phyloP scores from a whole-genome alignment of 2,113 vertebrate genomes.

The Lophura nycthemera region DNA sequence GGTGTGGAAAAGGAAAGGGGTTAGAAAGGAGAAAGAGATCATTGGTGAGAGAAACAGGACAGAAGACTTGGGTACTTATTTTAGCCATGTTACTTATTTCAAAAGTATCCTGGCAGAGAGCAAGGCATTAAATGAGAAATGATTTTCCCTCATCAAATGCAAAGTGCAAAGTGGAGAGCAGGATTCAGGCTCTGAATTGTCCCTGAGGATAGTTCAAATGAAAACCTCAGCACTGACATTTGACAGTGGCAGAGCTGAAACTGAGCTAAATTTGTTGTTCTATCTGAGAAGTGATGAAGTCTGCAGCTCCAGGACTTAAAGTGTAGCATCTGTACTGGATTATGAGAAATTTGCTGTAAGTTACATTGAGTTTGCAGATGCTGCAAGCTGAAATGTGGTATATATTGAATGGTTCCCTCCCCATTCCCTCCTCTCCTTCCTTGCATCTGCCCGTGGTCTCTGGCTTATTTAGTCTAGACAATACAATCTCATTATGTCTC shows the following conservation, averaged over 20 bases:
- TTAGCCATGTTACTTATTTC: background rate
- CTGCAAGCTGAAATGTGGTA: background rate
- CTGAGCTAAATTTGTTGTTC: background rate
- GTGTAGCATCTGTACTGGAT: too few relatives aligned
- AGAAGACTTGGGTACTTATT: background rate
- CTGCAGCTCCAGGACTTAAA: background rate
- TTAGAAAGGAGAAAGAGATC: background rate
- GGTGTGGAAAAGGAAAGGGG: background rate
- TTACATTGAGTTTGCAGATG: background rate
- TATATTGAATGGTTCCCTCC: accelerated
- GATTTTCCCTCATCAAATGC: accelerated
- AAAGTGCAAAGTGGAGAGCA: background rate
- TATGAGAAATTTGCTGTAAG: background rate
- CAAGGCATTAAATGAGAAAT: accelerated
- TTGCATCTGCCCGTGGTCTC: background rate
- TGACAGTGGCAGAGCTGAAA: background rate
- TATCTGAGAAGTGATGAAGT: background rate
- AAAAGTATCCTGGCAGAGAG: background rate
- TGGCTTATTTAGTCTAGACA: slow-evolving; percentile 12
- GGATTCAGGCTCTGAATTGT: background rate
- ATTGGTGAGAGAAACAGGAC: background rate
- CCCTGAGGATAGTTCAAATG: background rate
- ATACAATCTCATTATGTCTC: background rate
- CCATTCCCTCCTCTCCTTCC: background rate
- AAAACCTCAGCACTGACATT: background rate